Percentiles rank a stretch among this genome's conserved stretches.
phyloP scores from a whole-genome alignment of 2,888 invertebrate species.

The Oxyscelio sp. region DNA sequence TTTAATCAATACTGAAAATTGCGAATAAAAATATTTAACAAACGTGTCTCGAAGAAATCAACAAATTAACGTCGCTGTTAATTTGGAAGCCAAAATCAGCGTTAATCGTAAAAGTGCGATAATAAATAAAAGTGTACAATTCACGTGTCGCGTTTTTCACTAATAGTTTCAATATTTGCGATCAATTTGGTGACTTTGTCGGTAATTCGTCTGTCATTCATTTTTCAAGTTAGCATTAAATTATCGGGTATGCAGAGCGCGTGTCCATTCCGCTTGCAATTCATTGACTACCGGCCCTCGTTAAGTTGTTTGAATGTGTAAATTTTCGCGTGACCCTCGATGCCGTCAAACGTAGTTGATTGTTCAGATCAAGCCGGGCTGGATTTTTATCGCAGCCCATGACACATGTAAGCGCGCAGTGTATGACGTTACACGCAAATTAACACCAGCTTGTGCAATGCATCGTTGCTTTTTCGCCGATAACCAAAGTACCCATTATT shows the following conservation, averaged over 20 bases:
- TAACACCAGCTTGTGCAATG: conserved; percentile 62
- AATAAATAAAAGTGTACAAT: conserved; percentile 15
- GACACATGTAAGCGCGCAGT: conserved; percentile 55
- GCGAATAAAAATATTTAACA: neutral
- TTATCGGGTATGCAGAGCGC: conserved; percentile 74
- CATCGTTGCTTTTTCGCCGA: conserved; percentile 61
- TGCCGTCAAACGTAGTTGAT: conserved; percentile 75
- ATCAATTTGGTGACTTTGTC: conserved; percentile 63
- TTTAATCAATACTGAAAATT: no score
- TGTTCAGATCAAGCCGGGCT: conserved; percentile 51
- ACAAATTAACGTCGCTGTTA: conserved; percentile 33
- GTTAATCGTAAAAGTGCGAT: conserved; percentile 17
- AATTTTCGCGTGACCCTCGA: conserved; percentile 68
- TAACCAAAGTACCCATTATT: conserved; percentile 54
- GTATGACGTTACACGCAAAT: conserved; percentile 49
- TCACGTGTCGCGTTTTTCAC: conserved; percentile 24
- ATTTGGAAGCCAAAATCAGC: conserved; percentile 3
- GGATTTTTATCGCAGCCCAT: conserved; percentile 73
- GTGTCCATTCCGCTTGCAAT: conserved; percentile 74
- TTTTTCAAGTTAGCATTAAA: conserved; percentile 74
- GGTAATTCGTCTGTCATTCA: conserved; percentile 59
- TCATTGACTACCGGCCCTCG: conserved; percentile 69
- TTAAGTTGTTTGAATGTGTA: conserved; percentile 73
- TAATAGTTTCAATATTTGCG: conserved; percentile 64
- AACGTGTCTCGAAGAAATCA: neutral